Evolutionary conservation across 1,140 invertebrate genomes (phyloP), one percentile per base, ranked within the genome.

Genomic region (Heliothis virescens): DNA sequence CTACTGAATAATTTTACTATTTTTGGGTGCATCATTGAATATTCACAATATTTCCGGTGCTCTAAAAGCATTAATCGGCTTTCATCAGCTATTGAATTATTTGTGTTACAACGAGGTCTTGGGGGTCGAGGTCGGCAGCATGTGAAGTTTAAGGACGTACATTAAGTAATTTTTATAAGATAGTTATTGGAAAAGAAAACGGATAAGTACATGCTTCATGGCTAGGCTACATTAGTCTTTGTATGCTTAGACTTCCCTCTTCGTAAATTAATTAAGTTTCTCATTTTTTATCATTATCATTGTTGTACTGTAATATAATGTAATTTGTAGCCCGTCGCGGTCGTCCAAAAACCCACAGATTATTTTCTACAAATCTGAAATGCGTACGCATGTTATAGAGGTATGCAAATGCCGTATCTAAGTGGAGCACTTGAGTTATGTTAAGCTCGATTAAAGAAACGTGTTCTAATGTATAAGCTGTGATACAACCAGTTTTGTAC

Each of bases 401-500:
- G 29, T 18, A 69, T 53, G 48, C 21, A 71, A 71, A 71, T 50
- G 48, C 26, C 41, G 15, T 71, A 53, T 53, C 67, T 29, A 71
- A 71, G 18, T 52, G 48, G 48, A 71, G 67, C 18, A 53, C 52
- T 71, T 13, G 18, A 71, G 12, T 71, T 29, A 50, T 71, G 67
- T 26, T 29, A 52, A 29, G n/a, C 18, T 29, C 48, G 47, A 71
- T 50, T 52, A 29, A 71, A 63, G 62, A 63, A 71, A 71, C 67
- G 48, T 29, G 67, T 71, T 71, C 21, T 21, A 9, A 18, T 29
- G 67, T 29, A 50, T 71, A 3, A 71, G 15, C 67, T 11, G 67
- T 71, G 18, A 71, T 29, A 48, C 67, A 71, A 71, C 67, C 67
- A 12, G 67, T 71, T 71, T 71, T 50, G 12, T 9, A 26, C 18